Evolutionary conservation across 2,888 invertebrate genomes (phyloP).

Genomic region (Pinctada fucata): DNA sequence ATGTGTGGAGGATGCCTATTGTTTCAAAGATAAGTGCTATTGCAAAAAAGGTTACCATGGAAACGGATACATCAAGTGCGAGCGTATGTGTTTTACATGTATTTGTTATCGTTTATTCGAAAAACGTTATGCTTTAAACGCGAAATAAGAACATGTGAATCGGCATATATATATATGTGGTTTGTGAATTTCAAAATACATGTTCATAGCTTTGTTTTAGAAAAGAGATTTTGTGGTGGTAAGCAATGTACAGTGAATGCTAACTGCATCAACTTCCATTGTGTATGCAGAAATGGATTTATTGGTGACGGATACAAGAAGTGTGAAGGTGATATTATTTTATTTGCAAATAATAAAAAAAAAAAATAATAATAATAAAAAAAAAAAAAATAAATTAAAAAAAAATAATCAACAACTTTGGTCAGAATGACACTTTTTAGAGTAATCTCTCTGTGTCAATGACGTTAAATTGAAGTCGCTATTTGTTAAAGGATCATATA

Average conservation of each 20-base stretch:
- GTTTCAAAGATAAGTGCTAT: conserved; percentile 30
- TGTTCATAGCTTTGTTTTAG: not conserved
- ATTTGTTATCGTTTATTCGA: too few relatives aligned
- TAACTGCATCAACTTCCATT: conserved; percentile 31
- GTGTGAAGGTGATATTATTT: conserved; percentile 26
- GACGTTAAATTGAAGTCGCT: too few relatives aligned
- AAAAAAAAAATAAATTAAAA: too few relatives aligned
- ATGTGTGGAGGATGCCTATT: conserved; percentile 35
- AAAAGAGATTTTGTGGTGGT: conserved; percentile 23
- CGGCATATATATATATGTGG: too few relatives aligned
- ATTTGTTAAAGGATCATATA: too few relatives aligned
- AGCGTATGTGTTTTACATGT: conserved; percentile 20
- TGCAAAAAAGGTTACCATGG: conserved; percentile 39
- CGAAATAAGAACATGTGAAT: too few relatives aligned
- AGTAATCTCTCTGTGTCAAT: too few relatives aligned
- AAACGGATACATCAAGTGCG: conserved; percentile 35
- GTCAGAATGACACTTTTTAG: too few relatives aligned
- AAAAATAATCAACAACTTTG: too few relatives aligned
- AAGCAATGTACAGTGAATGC: conserved; percentile 32
- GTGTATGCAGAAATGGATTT: conserved; percentile 37
- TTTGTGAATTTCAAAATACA: too few relatives aligned
- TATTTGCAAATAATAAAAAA: not conserved
- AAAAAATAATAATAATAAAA: too few relatives aligned
- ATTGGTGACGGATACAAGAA: conserved; percentile 27
- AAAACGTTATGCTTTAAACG: too few relatives aligned